These are phyloP conservation scores for Beris chalybata DNA, from an alignment of 2,888 invertebrate genomes.

Conservation along the genomic window DNA sequence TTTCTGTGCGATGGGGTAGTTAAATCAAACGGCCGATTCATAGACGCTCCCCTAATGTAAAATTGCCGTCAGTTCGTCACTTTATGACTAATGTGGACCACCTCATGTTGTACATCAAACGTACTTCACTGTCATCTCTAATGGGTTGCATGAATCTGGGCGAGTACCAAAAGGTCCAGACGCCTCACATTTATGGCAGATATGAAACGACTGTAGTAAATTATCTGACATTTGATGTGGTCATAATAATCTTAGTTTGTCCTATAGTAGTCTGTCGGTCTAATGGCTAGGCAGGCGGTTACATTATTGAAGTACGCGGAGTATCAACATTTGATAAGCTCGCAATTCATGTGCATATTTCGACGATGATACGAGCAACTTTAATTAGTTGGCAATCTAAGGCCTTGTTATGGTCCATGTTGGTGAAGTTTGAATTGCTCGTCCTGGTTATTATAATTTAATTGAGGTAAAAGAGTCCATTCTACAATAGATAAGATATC, in stretches of 20 bases:
- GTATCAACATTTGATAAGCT: constrained; percentile 10
- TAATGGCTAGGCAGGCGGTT: constrained; percentile 1
- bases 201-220: constrained; percentile 12
- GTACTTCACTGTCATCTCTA: not conserved
- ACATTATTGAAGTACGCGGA: not conserved
- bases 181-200: constrained; percentile 3
- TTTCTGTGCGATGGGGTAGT: not conserved
- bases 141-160: constrained; percentile 1
- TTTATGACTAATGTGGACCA: constrained; percentile 26
- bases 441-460: too few relatives aligned
- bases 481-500: too few relatives aligned
- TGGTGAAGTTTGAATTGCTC: too few relatives aligned
- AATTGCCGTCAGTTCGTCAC: constrained; percentile 15
- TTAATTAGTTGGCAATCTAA: constrained; percentile 21
- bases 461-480: too few relatives aligned
- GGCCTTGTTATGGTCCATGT: not conserved
- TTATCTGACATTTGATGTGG: constrained; percentile 28
- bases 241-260: constrained; percentile 17
- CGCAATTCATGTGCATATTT: not conserved
- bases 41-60: constrained; percentile 1
- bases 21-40: not conserved
- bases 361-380: constrained; percentile 3
- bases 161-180: not conserved
- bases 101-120: constrained; percentile 20
- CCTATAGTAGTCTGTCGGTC: not conserved